These are phyloP conservation scores for Philereme vetulata DNA, from an alignment of 2,888 invertebrate species.

Conservation along the genomic window DNA sequence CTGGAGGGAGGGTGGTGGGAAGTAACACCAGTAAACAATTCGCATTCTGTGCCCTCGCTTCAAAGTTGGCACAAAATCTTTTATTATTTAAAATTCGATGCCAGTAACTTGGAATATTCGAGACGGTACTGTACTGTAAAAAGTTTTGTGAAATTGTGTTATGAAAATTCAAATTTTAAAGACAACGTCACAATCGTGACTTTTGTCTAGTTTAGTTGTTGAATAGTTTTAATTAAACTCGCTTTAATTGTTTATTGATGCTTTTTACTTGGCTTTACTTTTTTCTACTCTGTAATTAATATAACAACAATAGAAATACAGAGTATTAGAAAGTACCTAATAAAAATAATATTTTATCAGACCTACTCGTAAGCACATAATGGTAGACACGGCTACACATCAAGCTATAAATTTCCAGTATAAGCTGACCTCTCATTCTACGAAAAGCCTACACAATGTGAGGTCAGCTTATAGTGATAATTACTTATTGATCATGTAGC, in stretches of 20 bases:
- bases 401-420: no score
- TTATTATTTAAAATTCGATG: slow-evolving; percentile 6
- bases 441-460: no score
- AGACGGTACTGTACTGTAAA: slow-evolving; percentile 4
- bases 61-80: slow-evolving; percentile 6
- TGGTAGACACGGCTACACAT: no score
- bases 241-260: background rate
- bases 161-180: slow-evolving; percentile 6
- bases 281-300: no score
- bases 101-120: slow-evolving; percentile 7
- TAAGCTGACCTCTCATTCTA: no score
- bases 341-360: no score
- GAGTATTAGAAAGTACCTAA: no score
- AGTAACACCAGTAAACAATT: background rate
- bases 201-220: slow-evolving; percentile 10
- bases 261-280: background rate
- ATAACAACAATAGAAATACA: no score
- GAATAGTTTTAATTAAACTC: slow-evolving; percentile 13
- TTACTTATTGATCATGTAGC: no score
- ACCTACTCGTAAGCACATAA: no score
- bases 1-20: background rate
- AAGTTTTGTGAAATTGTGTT: slow-evolving; percentile 13
- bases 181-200: slow-evolving; percentile 7
- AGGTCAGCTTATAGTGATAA: no score
- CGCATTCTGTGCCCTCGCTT: background rate